These are phyloP conservation scores for Peromyscus eremicus DNA, from an alignment of 2,797 vertebrate genomes.

Conservation along the genomic window DNA sequence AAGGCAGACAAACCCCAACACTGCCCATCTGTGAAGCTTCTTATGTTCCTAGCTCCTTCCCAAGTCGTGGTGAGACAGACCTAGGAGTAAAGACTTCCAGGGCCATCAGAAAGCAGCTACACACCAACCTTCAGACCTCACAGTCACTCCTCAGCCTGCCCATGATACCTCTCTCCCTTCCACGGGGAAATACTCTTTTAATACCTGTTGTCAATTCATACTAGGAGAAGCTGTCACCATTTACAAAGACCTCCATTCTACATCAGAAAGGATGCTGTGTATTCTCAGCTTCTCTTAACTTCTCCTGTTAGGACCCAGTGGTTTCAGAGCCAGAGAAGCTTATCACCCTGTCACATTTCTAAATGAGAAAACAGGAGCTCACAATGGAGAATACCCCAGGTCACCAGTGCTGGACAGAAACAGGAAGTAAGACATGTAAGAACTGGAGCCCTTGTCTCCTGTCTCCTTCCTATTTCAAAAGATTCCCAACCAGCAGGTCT, in stretches of 20 bases:
- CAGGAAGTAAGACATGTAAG: neutral
- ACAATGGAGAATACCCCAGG: neutral
- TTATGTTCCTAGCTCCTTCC: neutral
- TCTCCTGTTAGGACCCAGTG: neutral
- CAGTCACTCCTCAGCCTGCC: neutral
- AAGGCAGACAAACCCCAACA: neutral
- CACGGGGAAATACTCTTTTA: neutral
- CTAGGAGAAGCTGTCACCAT: neutral
- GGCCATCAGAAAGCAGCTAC: neutral
- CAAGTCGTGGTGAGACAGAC: neutral
- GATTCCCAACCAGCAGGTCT: neutral
- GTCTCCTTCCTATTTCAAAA: constrained; percentile 18
- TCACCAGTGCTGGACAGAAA: neutral
- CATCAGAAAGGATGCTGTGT: neutral
- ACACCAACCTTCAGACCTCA: neutral
- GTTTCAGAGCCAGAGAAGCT: neutral
- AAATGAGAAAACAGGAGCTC: neutral
- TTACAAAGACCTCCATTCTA: neutral
- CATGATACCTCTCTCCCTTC: neutral
- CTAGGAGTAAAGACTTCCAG: neutral
- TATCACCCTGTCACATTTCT: neutral
- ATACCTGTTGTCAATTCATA: neutral
- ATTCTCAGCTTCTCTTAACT: neutral
- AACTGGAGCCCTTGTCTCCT: neutral
- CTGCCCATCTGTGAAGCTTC: neutral